phyloP scores from a whole-genome alignment of 2,888 invertebrate genomes.

The Eristalinus sepulchralis region DNA sequence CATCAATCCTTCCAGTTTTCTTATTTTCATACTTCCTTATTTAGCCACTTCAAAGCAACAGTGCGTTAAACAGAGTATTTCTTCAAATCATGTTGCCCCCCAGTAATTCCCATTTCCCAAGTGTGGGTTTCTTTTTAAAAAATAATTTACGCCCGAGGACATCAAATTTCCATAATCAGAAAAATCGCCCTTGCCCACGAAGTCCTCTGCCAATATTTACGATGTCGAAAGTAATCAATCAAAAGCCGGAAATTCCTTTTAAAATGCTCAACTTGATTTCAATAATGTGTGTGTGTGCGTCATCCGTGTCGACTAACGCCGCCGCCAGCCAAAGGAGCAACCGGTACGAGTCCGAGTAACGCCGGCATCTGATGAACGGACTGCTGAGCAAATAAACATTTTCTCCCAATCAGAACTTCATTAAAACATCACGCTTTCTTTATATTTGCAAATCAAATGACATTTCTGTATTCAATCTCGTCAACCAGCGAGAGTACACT shows the following conservation, averaged over 20 bases:
- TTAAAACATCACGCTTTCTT: conserved; percentile 46
- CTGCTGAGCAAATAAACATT: conserved; percentile 40
- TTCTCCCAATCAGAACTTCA: conserved; percentile 50
- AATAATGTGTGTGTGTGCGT: background rate
- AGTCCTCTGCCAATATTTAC: background rate
- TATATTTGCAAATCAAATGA: conserved; percentile 61
- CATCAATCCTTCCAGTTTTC: no score
- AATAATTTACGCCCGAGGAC: background rate
- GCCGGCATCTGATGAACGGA: background rate
- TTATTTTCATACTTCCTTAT: no score
- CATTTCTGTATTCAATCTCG: conserved; percentile 46
- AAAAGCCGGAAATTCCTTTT: background rate
- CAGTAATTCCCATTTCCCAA: no score
- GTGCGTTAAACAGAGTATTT: no score
- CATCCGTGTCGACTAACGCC: no score
- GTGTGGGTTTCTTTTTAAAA: no score
- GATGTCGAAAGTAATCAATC: background rate
- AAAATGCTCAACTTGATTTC: conserved; percentile 21
- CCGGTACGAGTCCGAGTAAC: background rate
- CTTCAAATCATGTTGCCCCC: no score
- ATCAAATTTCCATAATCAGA: background rate
- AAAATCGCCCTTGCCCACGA: background rate
- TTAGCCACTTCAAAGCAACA: no score
- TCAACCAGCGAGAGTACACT: conserved; percentile 5
- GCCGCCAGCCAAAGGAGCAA: background rate